phyloP scores from a whole-genome alignment of 2,797 vertebrate species.

The Podargus strigoides region DNA sequence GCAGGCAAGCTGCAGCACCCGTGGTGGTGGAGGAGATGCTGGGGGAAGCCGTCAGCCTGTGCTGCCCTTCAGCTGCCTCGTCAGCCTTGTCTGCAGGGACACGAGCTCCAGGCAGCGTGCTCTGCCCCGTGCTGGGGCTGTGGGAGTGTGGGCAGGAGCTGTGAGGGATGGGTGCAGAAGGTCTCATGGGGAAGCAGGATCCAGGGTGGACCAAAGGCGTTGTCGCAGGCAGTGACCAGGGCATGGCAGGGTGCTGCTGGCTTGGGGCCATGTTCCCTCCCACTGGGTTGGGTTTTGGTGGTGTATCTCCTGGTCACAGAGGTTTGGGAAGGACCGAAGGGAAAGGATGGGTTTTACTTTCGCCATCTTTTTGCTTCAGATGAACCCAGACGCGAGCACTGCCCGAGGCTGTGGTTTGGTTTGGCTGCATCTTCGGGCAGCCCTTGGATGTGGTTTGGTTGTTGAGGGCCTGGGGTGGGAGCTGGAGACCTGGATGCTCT shows the following conservation, averaged over 20 bases:
- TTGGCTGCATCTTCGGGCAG: neutral
- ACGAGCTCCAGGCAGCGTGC: fast-evolving
- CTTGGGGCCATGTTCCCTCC: neutral
- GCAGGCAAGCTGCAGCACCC: neutral
- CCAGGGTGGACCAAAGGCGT: fast-evolving
- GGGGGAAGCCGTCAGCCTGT: neutral
- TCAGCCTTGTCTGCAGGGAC: neutral
- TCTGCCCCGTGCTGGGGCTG: fast-evolving
- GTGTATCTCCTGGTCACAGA: neutral
- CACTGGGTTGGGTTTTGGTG: neutral
- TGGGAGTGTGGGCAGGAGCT: fast-evolving
- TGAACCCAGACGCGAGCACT: neutral
- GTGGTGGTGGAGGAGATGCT: neutral
- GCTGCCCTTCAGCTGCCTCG: neutral
- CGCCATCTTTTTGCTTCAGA: neutral
- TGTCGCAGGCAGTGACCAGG: fast-evolving
- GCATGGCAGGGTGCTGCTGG: fast-evolving
- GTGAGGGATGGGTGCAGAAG: neutral
- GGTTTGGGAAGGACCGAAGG: neutral
- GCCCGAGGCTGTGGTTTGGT: neutral
- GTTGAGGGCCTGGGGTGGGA: neutral
- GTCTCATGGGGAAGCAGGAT: fast-evolving
- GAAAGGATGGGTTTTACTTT: neutral
- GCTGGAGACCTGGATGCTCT: neutral
- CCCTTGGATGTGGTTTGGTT: constrained; percentile 25